Base-by-base conservation (phyloP, 2,113 vertebrate genomes). In the Zosterops borbonicus region DNA sequence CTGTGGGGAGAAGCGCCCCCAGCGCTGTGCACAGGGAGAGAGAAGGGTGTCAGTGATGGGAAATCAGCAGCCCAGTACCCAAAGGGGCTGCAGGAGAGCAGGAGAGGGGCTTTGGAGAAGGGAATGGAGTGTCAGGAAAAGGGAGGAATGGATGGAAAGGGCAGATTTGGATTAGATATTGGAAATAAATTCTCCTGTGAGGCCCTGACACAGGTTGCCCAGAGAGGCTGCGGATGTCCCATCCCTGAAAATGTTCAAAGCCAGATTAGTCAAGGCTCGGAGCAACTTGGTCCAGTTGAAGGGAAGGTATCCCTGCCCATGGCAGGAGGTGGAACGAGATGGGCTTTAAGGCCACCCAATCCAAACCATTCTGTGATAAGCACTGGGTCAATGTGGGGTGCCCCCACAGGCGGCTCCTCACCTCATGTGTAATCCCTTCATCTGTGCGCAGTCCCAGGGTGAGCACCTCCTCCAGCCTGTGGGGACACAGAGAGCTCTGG, bases 381-480 rank as follows among this genome's bases (percentile, higher is more conserved):
- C 3, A 1, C 2, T 6, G 8, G 29, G 28, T 41, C 2, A 1
- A 2, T 14, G 39, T 14, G 14, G 17, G 11, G 10, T 23, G 5
- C 14, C n/a, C 24, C 20, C 22, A 5, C 0, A 1, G 2, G 3
- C 9, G 9, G 12, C 12, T 29, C 35, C 92, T 95, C 87, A 99
- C 99, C 98, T 99, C 83, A 3, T 98, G 98, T 35, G 98, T 96
- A 89, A 99, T 55, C 46, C 99, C 99, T 47, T 98, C 91, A 1
- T 98, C 98, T 6, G 98, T 98, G 56, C 99, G 98, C 79, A 99
- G 97, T n/a, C 99, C 99, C 98, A 99, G 97, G 56, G 97, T 97
- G 92, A 99, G 95, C 95, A 98, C 97, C 95, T 99, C 99, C 97
- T 99, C 98, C 96, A 99, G 85, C 69, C 99, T 99, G 95, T 5